Percentiles rank a stretch among this genome's conserved stretches.
phyloP scores from a whole-genome alignment of 2,888 invertebrate species.

The Odiellus spinosus region DNA sequence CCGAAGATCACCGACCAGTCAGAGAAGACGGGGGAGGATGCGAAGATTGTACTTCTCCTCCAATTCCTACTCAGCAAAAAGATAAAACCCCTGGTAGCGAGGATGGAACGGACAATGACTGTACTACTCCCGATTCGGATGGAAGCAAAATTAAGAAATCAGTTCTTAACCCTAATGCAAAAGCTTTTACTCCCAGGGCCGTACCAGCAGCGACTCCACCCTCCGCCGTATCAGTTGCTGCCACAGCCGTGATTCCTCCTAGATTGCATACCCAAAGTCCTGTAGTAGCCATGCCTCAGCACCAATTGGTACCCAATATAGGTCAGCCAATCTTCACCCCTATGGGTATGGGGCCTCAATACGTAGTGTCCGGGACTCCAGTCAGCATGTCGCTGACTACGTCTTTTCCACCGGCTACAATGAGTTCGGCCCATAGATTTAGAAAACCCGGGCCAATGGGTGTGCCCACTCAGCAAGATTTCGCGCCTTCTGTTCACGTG shows the following conservation, averaged over 20 bases:
- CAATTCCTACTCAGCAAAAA: neutral
- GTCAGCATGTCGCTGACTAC: slow-evolving; percentile 12
- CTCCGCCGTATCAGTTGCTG: slow-evolving; percentile 6
- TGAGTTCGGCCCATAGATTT: slow-evolving; percentile 24
- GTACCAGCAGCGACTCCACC: slow-evolving; percentile 8
- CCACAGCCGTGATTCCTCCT: slow-evolving; percentile 10
- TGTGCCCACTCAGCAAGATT: slow-evolving; percentile 34
- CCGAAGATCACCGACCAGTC: neutral
- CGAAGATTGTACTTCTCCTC: too few relatives aligned
- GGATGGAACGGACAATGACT: neutral
- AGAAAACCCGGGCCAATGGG: slow-evolving; percentile 25
- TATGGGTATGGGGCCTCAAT: slow-evolving; percentile 23
- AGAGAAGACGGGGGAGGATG: neutral
- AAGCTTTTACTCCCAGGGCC: slow-evolving; percentile 55
- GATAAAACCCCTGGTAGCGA: neutral
- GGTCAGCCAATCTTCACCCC: slow-evolving; percentile 27
- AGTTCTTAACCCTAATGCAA: slow-evolving; percentile 66
- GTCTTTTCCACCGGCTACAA: slow-evolving; percentile 10
- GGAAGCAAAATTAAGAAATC: slow-evolving; percentile 61
- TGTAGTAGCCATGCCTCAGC: slow-evolving; percentile 14
- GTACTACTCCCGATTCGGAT: slow-evolving; percentile 23
- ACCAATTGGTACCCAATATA: slow-evolving; percentile 14
- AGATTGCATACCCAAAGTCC: slow-evolving; percentile 14
- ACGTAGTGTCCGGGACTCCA: slow-evolving; percentile 16
- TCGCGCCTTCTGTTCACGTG: slow-evolving; percentile 61